Evolutionary conservation across 2,113 vertebrate species (phyloP), one percentile per base, ranked within the genome.

Genomic region (Oncorhynchus tshawytscha): DNA sequence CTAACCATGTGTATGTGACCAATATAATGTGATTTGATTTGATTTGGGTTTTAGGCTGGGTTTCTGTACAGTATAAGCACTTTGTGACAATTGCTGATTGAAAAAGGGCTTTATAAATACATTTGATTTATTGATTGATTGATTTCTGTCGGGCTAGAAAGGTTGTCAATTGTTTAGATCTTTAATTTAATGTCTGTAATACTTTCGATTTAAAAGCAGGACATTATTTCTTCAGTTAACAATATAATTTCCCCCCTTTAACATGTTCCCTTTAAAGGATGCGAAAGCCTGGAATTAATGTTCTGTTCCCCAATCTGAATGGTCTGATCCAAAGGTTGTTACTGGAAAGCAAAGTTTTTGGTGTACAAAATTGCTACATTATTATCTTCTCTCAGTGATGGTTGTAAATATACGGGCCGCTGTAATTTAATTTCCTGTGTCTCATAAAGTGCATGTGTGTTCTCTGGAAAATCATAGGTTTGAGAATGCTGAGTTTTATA

Each of bases 231-330:
- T 81, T 75, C 62, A 67, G 69, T 86, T 81, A 78, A 84, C 77
- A 79, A 62, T 77, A 34, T 25, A 13, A 83, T 45, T 45, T 2
- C 84, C 86, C 82, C 1, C 81, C 60, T 54, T 68, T 83, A 34
- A 54, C 20, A 48, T 16, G 67, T 69, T 18, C 9, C 29, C 34
- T 86, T 89, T 87, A 88, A 72, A 87, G 69, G 80, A 88, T 90
- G 90, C 74, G 88, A 90, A 88, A 83, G 75, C 87, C 88, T 91
- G 90, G 87, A 64, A 82, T 86, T 88, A 24, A 90, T 90, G 88
- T 87, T 80, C 39, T 83, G 79, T 86, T 87, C 87, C 87, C 75
- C 75, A 78, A 67, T 76, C 60, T 4, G 67, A 76, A 70, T 69
- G 77, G 62, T 48, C 72, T 68, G 74, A 84, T 82, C 89, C 86